These are phyloP conservation scores for Trypoxylus dichotomus DNA, from an alignment of 1,140 invertebrate species.

Conservation along the genomic window DNA sequence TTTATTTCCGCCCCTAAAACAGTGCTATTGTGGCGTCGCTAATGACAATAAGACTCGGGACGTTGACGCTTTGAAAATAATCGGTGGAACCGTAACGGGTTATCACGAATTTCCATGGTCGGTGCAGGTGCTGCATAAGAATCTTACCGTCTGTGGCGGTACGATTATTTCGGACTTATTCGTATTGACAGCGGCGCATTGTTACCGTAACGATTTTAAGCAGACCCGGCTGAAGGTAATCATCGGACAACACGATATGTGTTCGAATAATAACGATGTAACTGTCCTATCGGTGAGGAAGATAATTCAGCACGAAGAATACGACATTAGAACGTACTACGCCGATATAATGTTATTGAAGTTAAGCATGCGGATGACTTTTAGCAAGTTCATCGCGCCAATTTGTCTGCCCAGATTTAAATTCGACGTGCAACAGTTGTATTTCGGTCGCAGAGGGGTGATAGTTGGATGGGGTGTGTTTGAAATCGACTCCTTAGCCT, in stretches of 20 bases:
- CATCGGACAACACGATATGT: constrained; percentile 19
- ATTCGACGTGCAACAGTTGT: neutral
- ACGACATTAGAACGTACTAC: neutral
- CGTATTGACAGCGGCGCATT: constrained; percentile 21
- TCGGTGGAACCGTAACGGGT: neutral
- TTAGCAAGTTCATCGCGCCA: neutral
- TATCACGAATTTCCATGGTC: constrained; percentile 25
- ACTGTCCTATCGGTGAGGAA: neutral
- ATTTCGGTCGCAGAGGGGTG: neutral
- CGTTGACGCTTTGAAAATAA: neutral
- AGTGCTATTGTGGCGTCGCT: constrained; percentile 2
- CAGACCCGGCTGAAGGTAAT: neutral
- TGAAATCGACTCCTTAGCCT: neutral
- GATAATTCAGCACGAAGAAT: constrained; percentile 9
- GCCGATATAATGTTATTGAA: constrained; percentile 26
- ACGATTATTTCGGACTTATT: constrained; percentile 19
- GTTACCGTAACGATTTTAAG: neutral
- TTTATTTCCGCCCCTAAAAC: neutral
- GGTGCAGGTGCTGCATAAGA: neutral
- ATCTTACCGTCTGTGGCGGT: neutral
- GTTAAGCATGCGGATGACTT: constrained; percentile 13
- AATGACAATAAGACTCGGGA: neutral
- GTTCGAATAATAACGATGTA: neutral
- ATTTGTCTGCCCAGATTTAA: constrained; percentile 13
- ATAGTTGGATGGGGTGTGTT: constrained; percentile 10